phyloP scores from a whole-genome alignment of 2,797 vertebrate species.

The Amblyraja radiata region DNA sequence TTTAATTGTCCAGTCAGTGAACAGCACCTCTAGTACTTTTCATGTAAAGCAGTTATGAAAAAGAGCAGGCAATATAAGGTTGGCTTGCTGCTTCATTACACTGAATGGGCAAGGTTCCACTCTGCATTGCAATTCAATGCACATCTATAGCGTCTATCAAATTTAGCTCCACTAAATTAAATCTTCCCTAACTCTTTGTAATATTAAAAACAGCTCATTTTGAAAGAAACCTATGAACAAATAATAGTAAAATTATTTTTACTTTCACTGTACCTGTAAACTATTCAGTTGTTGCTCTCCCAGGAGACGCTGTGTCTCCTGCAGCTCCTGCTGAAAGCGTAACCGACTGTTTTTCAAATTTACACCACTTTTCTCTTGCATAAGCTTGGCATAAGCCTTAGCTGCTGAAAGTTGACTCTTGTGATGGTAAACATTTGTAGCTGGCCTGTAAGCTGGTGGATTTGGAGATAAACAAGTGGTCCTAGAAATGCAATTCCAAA shows the following conservation, averaged over 20 bases:
- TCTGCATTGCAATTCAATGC: too few species aligned
- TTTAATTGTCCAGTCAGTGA: too few species aligned
- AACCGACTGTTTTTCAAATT: slow-evolving; percentile 50
- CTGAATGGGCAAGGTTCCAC: too few species aligned
- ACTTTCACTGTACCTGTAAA: slow-evolving; percentile 57
- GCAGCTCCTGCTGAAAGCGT: slow-evolving; percentile 57
- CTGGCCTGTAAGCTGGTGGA: slow-evolving; percentile 48
- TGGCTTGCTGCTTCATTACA: too few species aligned
- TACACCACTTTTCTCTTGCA: slow-evolving; percentile 55
- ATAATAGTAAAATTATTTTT: not conserved
- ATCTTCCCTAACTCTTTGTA: not conserved
- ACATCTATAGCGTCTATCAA: too few species aligned
- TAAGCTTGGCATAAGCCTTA: slow-evolving; percentile 54
- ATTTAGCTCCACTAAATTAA: not conserved
- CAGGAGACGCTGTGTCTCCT: slow-evolving; percentile 58
- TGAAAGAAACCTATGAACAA: not conserved
- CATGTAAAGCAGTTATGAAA: too few species aligned
- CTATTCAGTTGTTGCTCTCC: slow-evolving; percentile 58
- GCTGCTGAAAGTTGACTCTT: slow-evolving; percentile 54
- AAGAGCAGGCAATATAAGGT: too few species aligned
- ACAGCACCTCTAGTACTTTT: too few species aligned
- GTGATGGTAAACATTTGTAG: slow-evolving; percentile 50
- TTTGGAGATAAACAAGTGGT: slow-evolving; percentile 49
- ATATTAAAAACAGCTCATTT: not conserved
- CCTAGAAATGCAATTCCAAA: slow-evolving; percentile 14